Evolutionary conservation across 2,888 invertebrate species (phyloP), one percentile per base, ranked within the genome.

Genomic region (Perithous albicinctus): DNA sequence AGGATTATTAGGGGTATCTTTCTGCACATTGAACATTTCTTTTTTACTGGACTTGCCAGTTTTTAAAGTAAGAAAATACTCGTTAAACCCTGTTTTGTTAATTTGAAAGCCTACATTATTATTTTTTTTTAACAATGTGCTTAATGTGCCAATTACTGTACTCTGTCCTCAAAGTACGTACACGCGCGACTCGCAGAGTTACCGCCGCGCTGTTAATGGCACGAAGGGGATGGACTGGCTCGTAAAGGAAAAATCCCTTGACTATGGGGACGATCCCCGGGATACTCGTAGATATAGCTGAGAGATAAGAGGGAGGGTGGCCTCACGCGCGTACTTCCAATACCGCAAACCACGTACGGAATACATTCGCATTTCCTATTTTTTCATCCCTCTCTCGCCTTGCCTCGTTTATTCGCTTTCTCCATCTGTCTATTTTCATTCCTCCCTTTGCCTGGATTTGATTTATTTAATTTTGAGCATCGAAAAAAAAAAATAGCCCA

Each of bases 401-500:
- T 15, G 51, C 51, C 18, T 38, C 64, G 74, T 70, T 66, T 32
- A 48, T 66, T 75, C 67, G 56, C 75, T 32, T 64, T 66, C 69
- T 70, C 74, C 67, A 20, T 70, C 69, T 32, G 38, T 64, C 74
- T 43, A 67, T 79, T n/a, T n/a, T 51, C 32, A 10, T 10, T 41
- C 12, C 67, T 51, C 32, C 26, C 69, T 63, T 38, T 51, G 51
- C 63, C 70, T 80, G 61, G 72, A 80, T 86, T 88, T 88, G 89
- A 90, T 90, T 90, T 90, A 91, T 90, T 90, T 88, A 90, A 90
- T 91, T 89, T 89, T 84, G 84, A 84, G 85, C 84, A 76, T 83
- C 85, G 86, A 87, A n/a, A n/a, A n/a, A n/a, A n/a, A n/a, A n/a
- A n/a, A n/a, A n/a, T n/a, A n/a, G 89, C 89, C 88, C 38, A 38